phyloP scores from a whole-genome alignment of 2,113 vertebrate genomes.

The Mesembrinibis cayennensis region DNA sequence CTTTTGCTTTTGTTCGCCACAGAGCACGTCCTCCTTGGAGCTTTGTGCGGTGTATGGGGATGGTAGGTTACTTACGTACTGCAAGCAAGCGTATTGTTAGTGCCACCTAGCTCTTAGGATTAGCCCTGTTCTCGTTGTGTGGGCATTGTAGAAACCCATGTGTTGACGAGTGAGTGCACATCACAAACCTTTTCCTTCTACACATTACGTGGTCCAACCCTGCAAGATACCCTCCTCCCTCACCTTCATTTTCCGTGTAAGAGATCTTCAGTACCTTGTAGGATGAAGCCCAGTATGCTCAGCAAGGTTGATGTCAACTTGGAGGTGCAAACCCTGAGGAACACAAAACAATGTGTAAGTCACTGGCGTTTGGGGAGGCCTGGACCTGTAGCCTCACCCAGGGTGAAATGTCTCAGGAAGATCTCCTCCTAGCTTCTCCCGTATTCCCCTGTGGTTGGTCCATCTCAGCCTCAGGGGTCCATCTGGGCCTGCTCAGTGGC shows the following conservation, averaged over 20 bases:
- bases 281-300: not conserved
- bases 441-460: not conserved
- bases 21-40: not conserved
- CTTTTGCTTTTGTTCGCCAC: not conserved
- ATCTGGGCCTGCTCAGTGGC: fast-evolving
- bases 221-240: not conserved
- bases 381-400: not conserved
- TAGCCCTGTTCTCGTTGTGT: fast-evolving
- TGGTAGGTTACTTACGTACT: not conserved
- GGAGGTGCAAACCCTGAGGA: not conserved
- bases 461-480: not conserved
- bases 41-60: not conserved
- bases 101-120: not conserved
- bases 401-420: not conserved
- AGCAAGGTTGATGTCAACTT: not conserved
- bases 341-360: not conserved
- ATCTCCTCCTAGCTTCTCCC: not conserved
- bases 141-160: not conserved
- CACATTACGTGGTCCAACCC: not conserved
- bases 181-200: not conserved
- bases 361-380: not conserved
- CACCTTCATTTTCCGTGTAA: not conserved
- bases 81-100: not conserved
- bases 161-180: not conserved
- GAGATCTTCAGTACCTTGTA: not conserved